These are phyloP conservation scores for Tenebrio molitor DNA, from an alignment of 1,140 invertebrate species.

Conservation along the genomic window DNA sequence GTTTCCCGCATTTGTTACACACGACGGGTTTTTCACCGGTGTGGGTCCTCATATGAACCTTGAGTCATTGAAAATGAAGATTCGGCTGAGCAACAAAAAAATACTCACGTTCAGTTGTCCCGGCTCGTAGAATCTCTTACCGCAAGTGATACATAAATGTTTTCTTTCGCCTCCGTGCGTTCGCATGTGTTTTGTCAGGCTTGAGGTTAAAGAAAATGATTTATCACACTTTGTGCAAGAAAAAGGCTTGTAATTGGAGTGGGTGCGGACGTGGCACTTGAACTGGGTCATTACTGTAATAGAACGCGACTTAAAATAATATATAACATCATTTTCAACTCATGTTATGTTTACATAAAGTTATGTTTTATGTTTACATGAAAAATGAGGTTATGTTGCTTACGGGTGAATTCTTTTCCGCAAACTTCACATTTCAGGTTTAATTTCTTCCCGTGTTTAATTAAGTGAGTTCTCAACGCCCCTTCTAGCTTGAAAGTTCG, in stretches of 20 bases:
- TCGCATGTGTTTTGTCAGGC: constrained; percentile 63
- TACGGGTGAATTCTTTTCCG: constrained; percentile 55
- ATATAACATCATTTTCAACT: no score
- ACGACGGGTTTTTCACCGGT: constrained; percentile 78
- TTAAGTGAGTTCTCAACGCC: constrained; percentile 52
- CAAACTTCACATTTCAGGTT: constrained; percentile 58
- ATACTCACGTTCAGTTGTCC: constrained; percentile 55
- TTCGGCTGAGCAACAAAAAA: not conserved
- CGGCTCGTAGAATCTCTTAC: constrained; percentile 62
- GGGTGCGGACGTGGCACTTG: constrained; percentile 60
- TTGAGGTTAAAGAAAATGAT: constrained; percentile 60
- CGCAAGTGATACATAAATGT: constrained; percentile 63
- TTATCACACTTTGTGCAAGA: constrained; percentile 63
- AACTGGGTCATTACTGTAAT: constrained; percentile 56
- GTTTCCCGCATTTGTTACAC: constrained; percentile 66
- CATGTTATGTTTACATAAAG: no score
- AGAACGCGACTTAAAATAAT: no score
- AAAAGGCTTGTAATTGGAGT: constrained; percentile 63
- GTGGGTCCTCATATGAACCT: constrained; percentile 76
- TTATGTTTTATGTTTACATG: no score
- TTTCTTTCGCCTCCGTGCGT: constrained; percentile 63
- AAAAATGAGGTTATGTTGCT: no score
- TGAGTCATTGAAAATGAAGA: constrained; percentile 53
- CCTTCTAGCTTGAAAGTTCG: constrained; percentile 55
- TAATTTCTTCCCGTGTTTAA: constrained; percentile 57